Evolutionary conservation across 1,140 invertebrate genomes (phyloP), one percentile per base, ranked within the genome.

Genomic region (Phymorhynchus buccinoides): DNA sequence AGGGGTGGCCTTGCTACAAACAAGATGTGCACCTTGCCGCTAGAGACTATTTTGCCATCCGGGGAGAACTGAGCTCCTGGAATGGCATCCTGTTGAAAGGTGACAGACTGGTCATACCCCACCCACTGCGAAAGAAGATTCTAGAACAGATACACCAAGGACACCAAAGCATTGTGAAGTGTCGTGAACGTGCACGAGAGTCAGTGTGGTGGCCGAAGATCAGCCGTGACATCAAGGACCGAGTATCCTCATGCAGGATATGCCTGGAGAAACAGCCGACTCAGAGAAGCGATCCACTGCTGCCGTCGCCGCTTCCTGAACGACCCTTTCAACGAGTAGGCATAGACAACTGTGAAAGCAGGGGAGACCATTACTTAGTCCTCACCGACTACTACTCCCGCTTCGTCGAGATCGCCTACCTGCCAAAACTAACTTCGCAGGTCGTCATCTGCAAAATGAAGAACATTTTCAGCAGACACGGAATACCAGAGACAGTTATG

Each of bases 391-490:
- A 89, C 41, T 88, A 48, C 41, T 88, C 85, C 0, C n/a, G 85
- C 22, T 89, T 52, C 35, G 48, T 89, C 37, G 87, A 89, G 62
- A 83, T 89, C 14, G 77, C 84, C 30, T 35, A 86, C n/a, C 77
- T 86, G 39, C 12, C 37, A 7, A 75, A 52, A 30, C 42, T 84
- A 4, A 83, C 86, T 0, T 79, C 56, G 77, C 18, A n/a, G 7
- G n/a, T 30, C 41, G 83, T 86, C 1, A 87, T 86, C 73, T 48
- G n/a, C n/a, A 80, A 86, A 75, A 18, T 88, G 41, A 86, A 86
- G 41, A 81, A 71, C 22, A 91, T 93, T 9, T 94, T 94, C 89
- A 87, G 90, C 6, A 85, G 87, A 56, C 90, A 92, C 86, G 94
- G 93, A 22, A 86, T 94, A 75, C 93, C 93, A 7, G 80, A 91